Conservation (phyloP, 2,888 invertebrate genomes). For the Scaptomyza caliginosa region DNA sequence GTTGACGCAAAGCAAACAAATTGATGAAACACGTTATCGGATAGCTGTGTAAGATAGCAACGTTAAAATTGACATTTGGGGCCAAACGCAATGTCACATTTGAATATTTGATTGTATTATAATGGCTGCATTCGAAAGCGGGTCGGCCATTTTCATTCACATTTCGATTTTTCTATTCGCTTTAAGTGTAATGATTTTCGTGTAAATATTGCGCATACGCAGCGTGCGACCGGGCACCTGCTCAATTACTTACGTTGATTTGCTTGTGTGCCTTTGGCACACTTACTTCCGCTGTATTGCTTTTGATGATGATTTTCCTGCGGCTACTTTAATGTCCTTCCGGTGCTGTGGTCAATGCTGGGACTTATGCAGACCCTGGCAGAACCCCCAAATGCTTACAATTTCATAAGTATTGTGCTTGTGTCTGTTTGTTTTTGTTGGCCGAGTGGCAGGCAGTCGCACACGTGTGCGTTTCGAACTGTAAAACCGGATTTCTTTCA, state of each 20-base stretch:
- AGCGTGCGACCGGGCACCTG: conserved; percentile 24
- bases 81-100: conserved; percentile 2
- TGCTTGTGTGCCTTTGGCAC: conserved; percentile 11
- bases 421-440: neutral
- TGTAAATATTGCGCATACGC: conserved; percentile 42
- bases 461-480: conserved; percentile 41
- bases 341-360: conserved; percentile 1
- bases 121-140: conserved; percentile 5
- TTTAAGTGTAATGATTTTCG: conserved; percentile 10
- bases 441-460: neutral
- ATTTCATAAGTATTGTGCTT: neutral
- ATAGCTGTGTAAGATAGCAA: neutral
- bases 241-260: conserved; percentile 56
- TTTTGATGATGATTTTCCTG: conserved; percentile 35
- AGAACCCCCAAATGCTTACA: neutral
- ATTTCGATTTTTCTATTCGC: neutral
- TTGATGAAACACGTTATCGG: conserved; percentile 8
- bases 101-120: conserved; percentile 20
- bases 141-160: neutral
- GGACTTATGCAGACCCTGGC: conserved; percentile 7
- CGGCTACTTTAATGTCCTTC: conserved; percentile 1
- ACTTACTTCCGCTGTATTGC: conserved; percentile 23
- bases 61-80: neutral
- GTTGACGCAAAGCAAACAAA: conserved; percentile 24
- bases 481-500: conserved; percentile 45